Evolutionary conservation across 2,797 vertebrate species (phyloP).

Genomic region (Argentina silus): DNA sequence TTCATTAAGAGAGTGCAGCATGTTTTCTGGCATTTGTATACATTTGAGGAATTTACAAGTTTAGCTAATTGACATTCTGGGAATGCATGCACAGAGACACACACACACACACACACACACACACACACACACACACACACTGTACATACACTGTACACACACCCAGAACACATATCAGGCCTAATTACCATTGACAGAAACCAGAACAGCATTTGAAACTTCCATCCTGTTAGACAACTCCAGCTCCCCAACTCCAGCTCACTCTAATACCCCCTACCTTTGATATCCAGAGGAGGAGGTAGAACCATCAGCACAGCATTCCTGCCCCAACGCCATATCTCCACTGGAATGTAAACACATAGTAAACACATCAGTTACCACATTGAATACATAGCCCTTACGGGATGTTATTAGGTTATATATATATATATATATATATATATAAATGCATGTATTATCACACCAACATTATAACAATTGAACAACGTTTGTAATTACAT

Average conservation of each 20-base stretch:
- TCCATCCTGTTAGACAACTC: neutral
- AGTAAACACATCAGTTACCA: no score
- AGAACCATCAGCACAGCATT: neutral
- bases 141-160: neutral
- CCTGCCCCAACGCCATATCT: neutral
- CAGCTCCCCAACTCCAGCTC: neutral
- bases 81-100: neutral
- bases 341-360: neutral
- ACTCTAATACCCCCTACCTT: neutral
- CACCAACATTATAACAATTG: no score
- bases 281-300: neutral
- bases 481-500: neutral
- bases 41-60: neutral
- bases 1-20: neutral
- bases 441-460: no score
- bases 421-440: no score
- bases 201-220: slow-evolving; percentile 8
- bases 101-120: neutral
- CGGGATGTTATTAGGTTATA: no score
- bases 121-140: neutral
- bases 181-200: neutral
- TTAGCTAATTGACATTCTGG: neutral
- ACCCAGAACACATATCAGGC: neutral
- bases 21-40: neutral
- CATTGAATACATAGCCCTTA: no score